Base-by-base conservation (phyloP, 2,888 invertebrate genomes). In the Molorchus minor region DNA sequence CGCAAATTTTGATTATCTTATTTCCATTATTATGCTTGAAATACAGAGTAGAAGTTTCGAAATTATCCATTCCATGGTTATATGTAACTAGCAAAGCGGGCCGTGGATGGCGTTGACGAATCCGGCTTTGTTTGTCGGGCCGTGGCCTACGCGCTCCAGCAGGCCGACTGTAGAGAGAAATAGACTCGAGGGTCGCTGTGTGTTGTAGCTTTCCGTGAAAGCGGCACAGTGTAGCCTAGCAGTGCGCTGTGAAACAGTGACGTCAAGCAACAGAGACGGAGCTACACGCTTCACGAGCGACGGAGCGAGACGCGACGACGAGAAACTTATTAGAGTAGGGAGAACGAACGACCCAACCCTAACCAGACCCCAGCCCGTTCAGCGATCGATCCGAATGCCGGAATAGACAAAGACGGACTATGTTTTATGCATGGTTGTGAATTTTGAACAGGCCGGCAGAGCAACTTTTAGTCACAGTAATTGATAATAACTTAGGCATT, bases 51-150 rank as follows among this genome's bases (percentile, higher is more conserved):
- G 80, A 81, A 81, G 80, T 81, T 81, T 81, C 80, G 81, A 81
- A 81, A 81, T 81, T 81, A 81, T 81, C 81, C 81, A 80, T 81
- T 80, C 80, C 80, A 81, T 79, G 80, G 80, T 80, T 80, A 80
- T 80, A 80, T 80, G 81, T 81, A 81, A 81, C 81, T 81, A 81
- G 80, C 74, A 65, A 66, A 62, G 74, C 72, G 56, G 78, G 59
- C 72, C 81, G 71, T 55, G 54, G 64, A 67, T 72, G 62, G 68
- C 63, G 38, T 75, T 70, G 68, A 60, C 66, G 58, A 57, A 62
- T 61, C 69, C 66, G 54, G 75, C 80, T 80, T 80, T 80, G 80
- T 80, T 79, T 75, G 65, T 70, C 72, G 71, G 67, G 62, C 66
- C 62, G 63, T 71, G 60, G 56, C 58, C 61, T 38, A 20, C 66